Evolutionary conservation across 2,113 vertebrate species (phyloP), one percentile per base, ranked within the genome.

Genomic region (Pungitius pungitius): DNA sequence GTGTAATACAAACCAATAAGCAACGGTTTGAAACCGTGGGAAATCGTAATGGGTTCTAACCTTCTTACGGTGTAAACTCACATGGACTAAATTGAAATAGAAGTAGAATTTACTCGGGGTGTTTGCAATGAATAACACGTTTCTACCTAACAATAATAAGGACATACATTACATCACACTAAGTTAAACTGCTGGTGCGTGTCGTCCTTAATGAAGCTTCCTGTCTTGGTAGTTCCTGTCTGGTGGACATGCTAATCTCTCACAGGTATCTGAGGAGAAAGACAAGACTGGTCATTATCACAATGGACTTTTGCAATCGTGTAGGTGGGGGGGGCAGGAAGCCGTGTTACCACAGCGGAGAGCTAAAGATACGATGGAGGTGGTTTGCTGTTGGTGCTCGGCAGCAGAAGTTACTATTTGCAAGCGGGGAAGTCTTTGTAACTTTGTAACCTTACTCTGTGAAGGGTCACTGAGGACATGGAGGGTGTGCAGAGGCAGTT

Each of bases 291-390:
- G 55, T 9, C 7, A 45, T 58, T 79, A 88, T 90, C 82, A 63
- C 26, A 57, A 0, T 65, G 11, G 55, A 47, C 52, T 26, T 75
- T 56, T 83, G 75, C 49, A 52, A 40, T 30, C 40, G 17, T 54
- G 33, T 30, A 5, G 30, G 30, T 27, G 2, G 4, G 14, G 3
- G 12, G 17, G 4, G 27, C 78, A 90, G 88, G 88, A 90, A 90
- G 69, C 4, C 30, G 3, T 49, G 18, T 5, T 30, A 52, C 8
- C 57, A 17, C n/a, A 1, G 3, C 11, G 11, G 1, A 51, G 42
- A 1, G 59, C 42, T 56, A 35, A 30, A 79, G 66, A 75, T 77
- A 81, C 13, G 51, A 13, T 39, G 40, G 56, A 58, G 63, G 26
- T 30, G 14, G 62, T 57, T 56, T 58, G 52, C 1, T 26, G 7